Evolutionary conservation across 2,888 invertebrate genomes (phyloP).

Genomic region (Drosophila diplacantha): DNA sequence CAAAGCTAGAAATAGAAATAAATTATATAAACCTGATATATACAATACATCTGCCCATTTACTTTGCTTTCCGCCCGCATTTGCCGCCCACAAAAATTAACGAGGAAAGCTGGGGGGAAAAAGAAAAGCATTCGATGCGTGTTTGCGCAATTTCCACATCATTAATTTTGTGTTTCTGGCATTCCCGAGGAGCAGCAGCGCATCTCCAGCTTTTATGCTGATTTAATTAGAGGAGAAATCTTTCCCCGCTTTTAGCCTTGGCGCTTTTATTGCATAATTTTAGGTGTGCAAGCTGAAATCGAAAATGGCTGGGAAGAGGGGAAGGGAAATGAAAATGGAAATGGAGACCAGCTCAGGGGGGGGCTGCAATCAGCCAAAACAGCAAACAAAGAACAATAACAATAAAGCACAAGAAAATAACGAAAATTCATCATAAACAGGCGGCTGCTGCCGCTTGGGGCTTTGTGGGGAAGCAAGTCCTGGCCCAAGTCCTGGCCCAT

Average conservation of each 20-base stretch:
- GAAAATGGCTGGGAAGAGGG: conserved; percentile 13
- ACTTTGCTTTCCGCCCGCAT: not conserved
- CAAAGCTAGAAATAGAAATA: not conserved
- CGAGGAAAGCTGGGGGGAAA: not conserved
- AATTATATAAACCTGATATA: not conserved
- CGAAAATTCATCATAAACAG: conserved; percentile 55
- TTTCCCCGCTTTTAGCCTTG: not conserved
- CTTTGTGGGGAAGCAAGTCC: not conserved
- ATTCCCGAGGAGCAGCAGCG: conserved; percentile 26
- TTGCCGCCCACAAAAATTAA: conserved; percentile 10
- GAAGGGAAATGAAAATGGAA: not conserved
- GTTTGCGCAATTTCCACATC: conserved; percentile 62
- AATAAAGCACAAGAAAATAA: conserved; percentile 48
- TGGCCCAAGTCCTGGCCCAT: conserved; percentile 3
- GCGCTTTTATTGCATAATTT: conserved; percentile 68
- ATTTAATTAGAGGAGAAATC: conserved; percentile 69
- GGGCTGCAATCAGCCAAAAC: conserved; percentile 25
- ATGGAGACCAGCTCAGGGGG: not conserved
- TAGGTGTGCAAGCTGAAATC: conserved; percentile 44
- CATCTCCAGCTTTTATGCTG: conserved; percentile 56
- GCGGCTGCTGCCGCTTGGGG: conserved; percentile 5
- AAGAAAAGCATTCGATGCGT: conserved; percentile 27
- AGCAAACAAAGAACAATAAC: conserved; percentile 44
- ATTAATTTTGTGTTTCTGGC: conserved; percentile 61
- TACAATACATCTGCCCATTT: not conserved